A percentile compares a stretch with the other conserved stretches of the same genome.
phyloP scores from a whole-genome alignment of 2,888 invertebrate genomes.

The Gari tellinella region DNA sequence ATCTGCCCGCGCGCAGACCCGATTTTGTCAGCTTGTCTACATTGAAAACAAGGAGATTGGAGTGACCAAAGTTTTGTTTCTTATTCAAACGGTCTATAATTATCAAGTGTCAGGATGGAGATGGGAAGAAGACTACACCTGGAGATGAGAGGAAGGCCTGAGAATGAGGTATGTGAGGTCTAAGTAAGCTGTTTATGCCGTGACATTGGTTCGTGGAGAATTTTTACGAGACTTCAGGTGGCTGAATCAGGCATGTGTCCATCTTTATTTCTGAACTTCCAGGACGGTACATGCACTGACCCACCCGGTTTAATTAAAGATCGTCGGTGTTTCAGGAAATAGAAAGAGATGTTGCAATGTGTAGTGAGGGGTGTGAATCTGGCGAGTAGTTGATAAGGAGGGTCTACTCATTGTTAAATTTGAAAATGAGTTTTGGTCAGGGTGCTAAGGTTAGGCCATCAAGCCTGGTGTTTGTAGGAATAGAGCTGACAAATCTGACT shows the following conservation, averaged over 20 bases:
- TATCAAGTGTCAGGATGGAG: constrained; percentile 58
- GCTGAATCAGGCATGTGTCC: constrained; percentile 13
- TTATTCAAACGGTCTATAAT: constrained; percentile 7
- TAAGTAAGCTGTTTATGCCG: neutral
- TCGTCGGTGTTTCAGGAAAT: too few species aligned
- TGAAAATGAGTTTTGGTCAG: too few species aligned
- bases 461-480: too few species aligned
- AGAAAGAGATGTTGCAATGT: too few species aligned
- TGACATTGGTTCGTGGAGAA: neutral
- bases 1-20: constrained; percentile 74
- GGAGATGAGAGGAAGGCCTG: constrained; percentile 95
- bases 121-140: constrained; percentile 91
- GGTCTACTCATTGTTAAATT: too few species aligned
- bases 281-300: too few species aligned
- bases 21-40: constrained; percentile 57
- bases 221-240: neutral
- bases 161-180: constrained; percentile 90
- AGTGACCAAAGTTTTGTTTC: constrained; percentile 47
- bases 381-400: too few species aligned
- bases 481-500: too few species aligned
- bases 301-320: too few species aligned
- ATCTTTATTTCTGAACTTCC: constrained; percentile 2
- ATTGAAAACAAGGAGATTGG: constrained; percentile 53
- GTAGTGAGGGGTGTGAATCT: too few species aligned
- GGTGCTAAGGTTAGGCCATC: too few species aligned